Base-by-base conservation (phyloP, 2,113 vertebrate species). In the Columba livia region DNA sequence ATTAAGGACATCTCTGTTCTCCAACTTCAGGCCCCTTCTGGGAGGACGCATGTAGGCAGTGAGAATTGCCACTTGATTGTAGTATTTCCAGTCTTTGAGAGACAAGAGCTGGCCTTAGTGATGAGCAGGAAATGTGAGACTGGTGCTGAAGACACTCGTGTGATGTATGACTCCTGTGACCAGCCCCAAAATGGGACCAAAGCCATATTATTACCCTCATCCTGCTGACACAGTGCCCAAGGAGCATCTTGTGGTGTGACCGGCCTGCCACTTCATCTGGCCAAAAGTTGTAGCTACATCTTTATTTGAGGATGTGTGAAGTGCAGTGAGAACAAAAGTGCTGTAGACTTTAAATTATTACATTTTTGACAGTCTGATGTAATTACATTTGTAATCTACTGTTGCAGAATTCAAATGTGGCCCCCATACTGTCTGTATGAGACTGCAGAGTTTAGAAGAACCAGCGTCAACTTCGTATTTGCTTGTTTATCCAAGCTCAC, bases 341-440 rank as follows among this genome's bases (percentile, higher is more conserved):
- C 72, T 58, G 11, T 75, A 18, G 72, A 48, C 12, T 79, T 92
- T 15, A 44, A 61, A 65, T 89, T 34, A 78, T 26, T 79, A 42
- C 12, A 14, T 77, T 93, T 93, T 86, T 36, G 20, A 86, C 15
- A 24, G 25, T 38, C 4, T 26, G 38, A 70, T 56, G 91, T 79
- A 89, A 87, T 78, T 79, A 7, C 6, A 32, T 50, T 94, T 96
- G 86, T 71, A 73, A 70, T 94, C 85, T 72, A 36, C 24, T 78
- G 12, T 73, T 96, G 48, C 23, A n/a, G 36, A 78, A 87, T 58
- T 65, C 31, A n/a, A 34, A n/a, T 15, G 34, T 78, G 73, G 28
- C 31, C 10, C 26, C 44, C 11, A 9, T 48, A 18, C 20, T 38
- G 26, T 48, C 65, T 91, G 29, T 79, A 38, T 0, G 3, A 64